Evolutionary conservation across 2,888 invertebrate species (phyloP).

Genomic region (Xestoiulus laeticollis): DNA sequence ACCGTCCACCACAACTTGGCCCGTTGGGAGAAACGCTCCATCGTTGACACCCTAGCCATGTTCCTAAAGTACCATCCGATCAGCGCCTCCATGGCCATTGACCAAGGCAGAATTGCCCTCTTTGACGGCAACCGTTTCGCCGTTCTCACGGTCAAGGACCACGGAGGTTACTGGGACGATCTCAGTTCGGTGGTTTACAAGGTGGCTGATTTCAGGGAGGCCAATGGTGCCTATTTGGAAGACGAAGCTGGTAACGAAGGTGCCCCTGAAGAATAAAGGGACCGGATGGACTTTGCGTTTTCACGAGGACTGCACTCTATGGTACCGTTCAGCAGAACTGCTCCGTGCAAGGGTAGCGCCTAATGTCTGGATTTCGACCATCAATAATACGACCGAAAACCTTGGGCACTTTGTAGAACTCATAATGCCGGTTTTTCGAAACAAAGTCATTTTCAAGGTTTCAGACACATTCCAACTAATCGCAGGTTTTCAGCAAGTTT

Average conservation of each 20-base stretch:
- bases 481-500: not conserved
- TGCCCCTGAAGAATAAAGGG: slow-evolving; percentile 46
- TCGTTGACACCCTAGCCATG: slow-evolving; percentile 57
- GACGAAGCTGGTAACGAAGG: slow-evolving; percentile 52
- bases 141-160: slow-evolving; percentile 56
- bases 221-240: slow-evolving; percentile 56
- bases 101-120: slow-evolving; percentile 54
- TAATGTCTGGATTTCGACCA: not conserved
- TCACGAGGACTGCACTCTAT: slow-evolving; percentile 25
- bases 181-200: slow-evolving; percentile 56
- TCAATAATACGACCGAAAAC: not conserved
- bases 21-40: slow-evolving; percentile 56
- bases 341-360: not conserved
- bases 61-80: slow-evolving; percentile 56
- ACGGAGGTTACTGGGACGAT: slow-evolving; percentile 57
- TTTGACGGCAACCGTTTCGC: slow-evolving; percentile 56
- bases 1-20: slow-evolving; percentile 63
- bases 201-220: slow-evolving; percentile 56
- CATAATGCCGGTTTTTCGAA: not conserved
- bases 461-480: too few relatives aligned
- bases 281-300: not conserved
- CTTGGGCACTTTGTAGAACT: not conserved
- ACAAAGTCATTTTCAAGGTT: slow-evolving; percentile 7
- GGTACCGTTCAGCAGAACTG: not conserved
- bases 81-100: slow-evolving; percentile 56